Percentiles rank a stretch among this genome's conserved stretches.
Evolutionary conservation across 2,113 vertebrate genomes (phyloP).

Genomic region (Mormoops blainvillei): DNA sequence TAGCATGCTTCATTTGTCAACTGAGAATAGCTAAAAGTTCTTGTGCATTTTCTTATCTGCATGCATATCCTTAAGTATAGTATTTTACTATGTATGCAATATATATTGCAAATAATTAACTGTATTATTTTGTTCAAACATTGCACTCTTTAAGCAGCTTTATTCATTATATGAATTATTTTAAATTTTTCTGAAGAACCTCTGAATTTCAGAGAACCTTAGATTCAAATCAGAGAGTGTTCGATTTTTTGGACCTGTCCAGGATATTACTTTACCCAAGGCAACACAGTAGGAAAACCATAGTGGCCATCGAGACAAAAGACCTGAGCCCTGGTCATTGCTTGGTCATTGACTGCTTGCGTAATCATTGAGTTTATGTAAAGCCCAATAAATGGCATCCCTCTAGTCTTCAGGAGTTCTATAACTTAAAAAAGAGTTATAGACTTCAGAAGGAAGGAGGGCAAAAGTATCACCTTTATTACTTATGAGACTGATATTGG

Average conservation of each 20-base stretch:
- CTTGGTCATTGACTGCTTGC: neutral
- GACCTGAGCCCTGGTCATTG: neutral
- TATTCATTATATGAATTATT: neutral
- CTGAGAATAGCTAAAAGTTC: slow-evolving; percentile 42
- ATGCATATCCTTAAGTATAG: neutral
- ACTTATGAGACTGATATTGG: too few species aligned
- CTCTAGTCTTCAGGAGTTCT: neutral
- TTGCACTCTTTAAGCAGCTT: neutral
- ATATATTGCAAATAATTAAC: neutral
- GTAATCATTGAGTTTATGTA: neutral
- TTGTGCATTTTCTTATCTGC: slow-evolving; percentile 32
- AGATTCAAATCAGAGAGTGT: neutral
- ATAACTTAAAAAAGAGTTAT: neutral
- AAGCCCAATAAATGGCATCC: neutral
- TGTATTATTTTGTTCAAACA: neutral
- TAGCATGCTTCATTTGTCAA: slow-evolving; percentile 68
- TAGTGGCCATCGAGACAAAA: neutral
- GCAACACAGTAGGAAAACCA: neutral
- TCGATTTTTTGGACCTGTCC: neutral
- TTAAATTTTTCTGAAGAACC: neutral
- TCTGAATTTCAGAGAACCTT: neutral
- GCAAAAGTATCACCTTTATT: neutral
- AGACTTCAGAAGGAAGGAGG: neutral
- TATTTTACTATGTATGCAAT: neutral
- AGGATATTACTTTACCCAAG: neutral